Conservation (phyloP, 2,888 invertebrate species). For the Andrena minutula region DNA sequence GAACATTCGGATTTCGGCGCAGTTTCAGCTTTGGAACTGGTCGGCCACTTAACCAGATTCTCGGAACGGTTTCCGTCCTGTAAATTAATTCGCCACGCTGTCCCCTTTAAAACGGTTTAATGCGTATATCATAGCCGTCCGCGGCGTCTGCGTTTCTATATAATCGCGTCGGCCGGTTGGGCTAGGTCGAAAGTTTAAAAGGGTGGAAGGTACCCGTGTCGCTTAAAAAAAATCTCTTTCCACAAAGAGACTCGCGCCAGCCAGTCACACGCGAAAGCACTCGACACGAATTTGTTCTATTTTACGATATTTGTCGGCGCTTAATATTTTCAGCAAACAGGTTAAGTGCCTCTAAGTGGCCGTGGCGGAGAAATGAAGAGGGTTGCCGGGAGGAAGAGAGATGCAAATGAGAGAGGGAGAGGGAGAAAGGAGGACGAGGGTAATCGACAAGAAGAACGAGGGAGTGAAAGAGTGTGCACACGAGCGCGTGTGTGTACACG, state of each 20-base stretch:
- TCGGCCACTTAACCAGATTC: conserved; percentile 14
- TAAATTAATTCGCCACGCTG: conserved; percentile 32
- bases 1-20: too few relatives aligned
- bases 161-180: conserved; percentile 55
- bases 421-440: not conserved
- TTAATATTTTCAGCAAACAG: conserved; percentile 81
- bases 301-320: conserved; percentile 78
- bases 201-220: conserved; percentile 59
- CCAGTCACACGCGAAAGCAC: conserved; percentile 75
- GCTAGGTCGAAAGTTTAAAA: conserved; percentile 66
- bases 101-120: conserved; percentile 46
- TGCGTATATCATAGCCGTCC: conserved; percentile 36
- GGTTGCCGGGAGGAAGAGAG: conserved; percentile 28
- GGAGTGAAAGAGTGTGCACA: conserved; percentile 14
- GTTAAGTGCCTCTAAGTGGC: conserved; percentile 79
- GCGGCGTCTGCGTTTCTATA: conserved; percentile 20
- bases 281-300: conserved; percentile 78
- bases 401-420: conserved; percentile 8
- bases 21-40: not conserved
- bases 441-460: conserved; percentile 18
- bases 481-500: not conserved
- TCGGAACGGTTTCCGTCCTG: conserved; percentile 4
- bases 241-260: conserved; percentile 72
- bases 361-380: conserved; percentile 65
- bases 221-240: conserved; percentile 63